These are phyloP conservation scores for Alethe diademata DNA, from an alignment of 2,113 vertebrate genomes.

Conservation along the genomic window DNA sequence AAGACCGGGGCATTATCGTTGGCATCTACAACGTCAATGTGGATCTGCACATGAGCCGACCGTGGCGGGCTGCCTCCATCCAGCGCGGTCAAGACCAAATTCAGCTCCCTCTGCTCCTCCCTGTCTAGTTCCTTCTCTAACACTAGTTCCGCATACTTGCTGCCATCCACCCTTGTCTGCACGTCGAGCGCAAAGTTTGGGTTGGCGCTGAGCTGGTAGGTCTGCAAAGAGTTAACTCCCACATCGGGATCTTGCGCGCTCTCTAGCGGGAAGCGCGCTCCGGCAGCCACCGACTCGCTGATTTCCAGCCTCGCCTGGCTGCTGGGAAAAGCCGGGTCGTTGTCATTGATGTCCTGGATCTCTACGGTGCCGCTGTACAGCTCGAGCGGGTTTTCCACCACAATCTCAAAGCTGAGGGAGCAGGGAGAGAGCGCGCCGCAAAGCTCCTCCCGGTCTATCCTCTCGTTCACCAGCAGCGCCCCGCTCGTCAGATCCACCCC, in stretches of 20 bases:
- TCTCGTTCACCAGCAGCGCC: slow-evolving; percentile 76
- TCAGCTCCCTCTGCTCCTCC: slow-evolving; percentile 67
- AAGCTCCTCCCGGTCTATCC: slow-evolving; percentile 81
- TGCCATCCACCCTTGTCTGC: slow-evolving; percentile 73
- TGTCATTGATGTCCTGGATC: slow-evolving; percentile 82
- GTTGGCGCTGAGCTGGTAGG: slow-evolving; percentile 76
- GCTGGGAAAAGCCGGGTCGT: slow-evolving; percentile 77
- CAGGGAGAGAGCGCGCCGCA: slow-evolving; percentile 77
- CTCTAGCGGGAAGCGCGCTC: slow-evolving; percentile 81
- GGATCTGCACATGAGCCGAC: slow-evolving; percentile 69
- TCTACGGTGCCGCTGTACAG: slow-evolving; percentile 78
- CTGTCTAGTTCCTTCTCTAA: slow-evolving; percentile 74
- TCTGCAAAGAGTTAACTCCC: slow-evolving; percentile 80
- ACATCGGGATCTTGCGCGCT: slow-evolving; percentile 82
- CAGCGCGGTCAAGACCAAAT: slow-evolving; percentile 69
- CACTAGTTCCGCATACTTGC: slow-evolving; percentile 77
- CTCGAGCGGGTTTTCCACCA: slow-evolving; percentile 80
- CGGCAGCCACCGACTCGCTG: slow-evolving; percentile 73
- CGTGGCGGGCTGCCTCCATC: slow-evolving; percentile 74
- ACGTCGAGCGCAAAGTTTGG: slow-evolving; percentile 77
- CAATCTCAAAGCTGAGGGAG: slow-evolving; percentile 77
- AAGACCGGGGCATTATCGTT: slow-evolving; percentile 77
- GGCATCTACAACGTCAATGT: slow-evolving; percentile 70
- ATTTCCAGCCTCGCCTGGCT: slow-evolving; percentile 76
- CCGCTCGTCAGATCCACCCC: slow-evolving; percentile 75